Percentiles rank a stretch among this genome's conserved stretches.
Evolutionary conservation across 2,113 vertebrate genomes (phyloP).

Genomic region (Alouatta palliata): DNA sequence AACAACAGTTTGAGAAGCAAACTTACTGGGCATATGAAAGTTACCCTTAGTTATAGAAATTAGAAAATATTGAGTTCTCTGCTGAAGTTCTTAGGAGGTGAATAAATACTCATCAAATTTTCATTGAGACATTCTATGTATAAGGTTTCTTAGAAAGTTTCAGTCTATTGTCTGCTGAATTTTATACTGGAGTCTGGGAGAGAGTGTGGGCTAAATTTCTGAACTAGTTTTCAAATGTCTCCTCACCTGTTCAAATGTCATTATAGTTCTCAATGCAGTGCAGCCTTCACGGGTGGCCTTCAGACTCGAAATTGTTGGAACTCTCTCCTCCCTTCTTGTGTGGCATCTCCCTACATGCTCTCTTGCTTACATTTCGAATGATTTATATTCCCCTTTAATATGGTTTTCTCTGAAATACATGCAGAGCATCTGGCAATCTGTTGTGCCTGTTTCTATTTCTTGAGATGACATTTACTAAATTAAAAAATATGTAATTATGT

Average conservation of each 20-base stretch:
- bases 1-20: not conserved
- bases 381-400: not conserved
- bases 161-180: not conserved
- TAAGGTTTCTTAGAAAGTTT: not conserved
- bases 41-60: not conserved
- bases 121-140: not conserved
- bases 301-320: not conserved
- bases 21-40: conserved; percentile 31
- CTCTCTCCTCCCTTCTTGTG: not conserved
- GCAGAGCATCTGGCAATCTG: not conserved
- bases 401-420: conserved; percentile 1
- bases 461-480: conserved; percentile 40
- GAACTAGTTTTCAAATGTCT: not conserved
- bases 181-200: not conserved
- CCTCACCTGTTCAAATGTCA: conserved; percentile 10
- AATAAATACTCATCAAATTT: not conserved
- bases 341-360: not conserved
- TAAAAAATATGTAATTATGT: not conserved
- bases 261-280: not conserved
- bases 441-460: not conserved
- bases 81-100: not conserved
- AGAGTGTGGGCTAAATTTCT: not conserved
- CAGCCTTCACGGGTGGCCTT: not conserved
- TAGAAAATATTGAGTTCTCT: not conserved
- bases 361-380: not conserved